A percentile compares a stretch with the other conserved stretches of the same genome.
Conservation (phyloP, 2,113 vertebrate genomes). For the Myotis yumanensis region DNA sequence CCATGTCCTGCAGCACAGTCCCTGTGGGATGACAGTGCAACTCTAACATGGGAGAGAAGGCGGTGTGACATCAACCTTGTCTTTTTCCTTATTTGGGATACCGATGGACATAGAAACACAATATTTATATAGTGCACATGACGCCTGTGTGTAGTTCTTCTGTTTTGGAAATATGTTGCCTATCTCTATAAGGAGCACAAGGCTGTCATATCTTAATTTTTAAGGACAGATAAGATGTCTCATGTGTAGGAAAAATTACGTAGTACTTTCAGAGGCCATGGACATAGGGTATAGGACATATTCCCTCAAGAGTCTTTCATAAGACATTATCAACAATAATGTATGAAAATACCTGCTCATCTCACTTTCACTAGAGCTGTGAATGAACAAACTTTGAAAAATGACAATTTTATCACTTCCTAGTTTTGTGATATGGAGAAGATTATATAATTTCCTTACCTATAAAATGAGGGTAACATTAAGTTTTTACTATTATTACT, state of each 20-base stretch:
- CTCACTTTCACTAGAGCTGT: neutral
- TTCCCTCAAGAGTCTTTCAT: neutral
- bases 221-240: neutral
- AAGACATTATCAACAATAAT: neutral
- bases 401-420: neutral
- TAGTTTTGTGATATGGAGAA: neutral
- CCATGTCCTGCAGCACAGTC: neutral
- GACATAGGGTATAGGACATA: neutral
- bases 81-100: conserved; percentile 18
- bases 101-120: neutral
- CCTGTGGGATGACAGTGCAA: neutral
- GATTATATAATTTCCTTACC: neutral
- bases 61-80: neutral
- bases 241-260: neutral
- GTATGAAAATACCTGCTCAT: neutral
- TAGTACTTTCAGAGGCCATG: neutral
- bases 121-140: neutral
- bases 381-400: neutral
- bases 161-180: neutral
- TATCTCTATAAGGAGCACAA: neutral
- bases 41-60: neutral
- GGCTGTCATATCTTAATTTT: neutral
- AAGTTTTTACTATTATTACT: neutral
- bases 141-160: neutral
- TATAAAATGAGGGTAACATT: conserved; percentile 5